A percentile compares a stretch with the other conserved stretches of the same genome.
Evolutionary conservation across 2,113 vertebrate species (phyloP).

Genomic region (Puffinus mauretanicus): DNA sequence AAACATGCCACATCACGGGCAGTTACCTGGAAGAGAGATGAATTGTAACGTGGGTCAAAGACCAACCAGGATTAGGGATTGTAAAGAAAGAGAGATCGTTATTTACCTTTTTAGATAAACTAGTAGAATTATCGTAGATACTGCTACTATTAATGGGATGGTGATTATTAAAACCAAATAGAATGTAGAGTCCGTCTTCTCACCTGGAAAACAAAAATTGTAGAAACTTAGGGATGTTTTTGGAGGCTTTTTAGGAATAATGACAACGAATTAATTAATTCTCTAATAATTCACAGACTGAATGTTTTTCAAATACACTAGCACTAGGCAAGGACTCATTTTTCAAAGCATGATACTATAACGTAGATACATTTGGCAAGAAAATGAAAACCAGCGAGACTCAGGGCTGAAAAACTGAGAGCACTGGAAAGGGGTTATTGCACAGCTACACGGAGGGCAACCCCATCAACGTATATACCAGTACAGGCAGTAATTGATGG

Average conservation of each 20-base stretch:
- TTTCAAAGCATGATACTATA: neutral
- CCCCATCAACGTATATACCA: fast-evolving
- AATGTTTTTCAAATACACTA: neutral
- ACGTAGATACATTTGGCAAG: neutral
- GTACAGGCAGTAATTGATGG: neutral
- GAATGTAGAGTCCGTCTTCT: neutral
- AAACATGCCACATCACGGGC: neutral
- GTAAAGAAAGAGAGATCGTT: neutral
- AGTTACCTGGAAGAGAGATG: neutral
- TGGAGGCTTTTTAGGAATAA: neutral
- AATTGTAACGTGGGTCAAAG: neutral
- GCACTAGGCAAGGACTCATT: neutral
- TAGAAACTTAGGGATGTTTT: neutral
- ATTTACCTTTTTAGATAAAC: slow-evolving; percentile 70
- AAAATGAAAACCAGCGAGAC: neutral
- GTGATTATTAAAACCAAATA: slow-evolving; percentile 13
- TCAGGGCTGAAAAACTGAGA: neutral
- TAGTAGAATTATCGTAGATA: slow-evolving; percentile 45
- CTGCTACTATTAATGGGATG: slow-evolving; percentile 33
- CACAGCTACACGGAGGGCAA: neutral
- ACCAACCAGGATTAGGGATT: neutral
- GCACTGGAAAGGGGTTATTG: neutral
- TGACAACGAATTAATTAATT: neutral
- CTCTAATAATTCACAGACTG: neutral
- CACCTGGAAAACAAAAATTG: slow-evolving; percentile 40